phyloP scores from a whole-genome alignment of 2,113 vertebrate species.

The Motacilla alba region DNA sequence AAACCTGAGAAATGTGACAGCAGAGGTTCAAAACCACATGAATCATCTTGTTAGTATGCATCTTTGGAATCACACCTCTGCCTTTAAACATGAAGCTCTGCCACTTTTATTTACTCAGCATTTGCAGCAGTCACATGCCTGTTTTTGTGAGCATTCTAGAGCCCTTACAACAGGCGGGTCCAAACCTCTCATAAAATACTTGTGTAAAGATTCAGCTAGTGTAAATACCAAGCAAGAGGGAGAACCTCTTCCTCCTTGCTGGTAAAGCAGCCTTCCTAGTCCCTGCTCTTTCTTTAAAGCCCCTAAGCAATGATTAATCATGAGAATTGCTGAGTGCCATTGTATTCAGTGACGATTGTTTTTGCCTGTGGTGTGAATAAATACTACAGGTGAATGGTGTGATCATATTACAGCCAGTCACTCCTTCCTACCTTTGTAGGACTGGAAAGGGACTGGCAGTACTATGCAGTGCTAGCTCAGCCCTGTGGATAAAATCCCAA shows the following conservation, averaged over 20 bases:
- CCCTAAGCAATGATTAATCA: background rate
- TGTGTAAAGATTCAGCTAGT: background rate
- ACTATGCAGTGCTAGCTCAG: background rate
- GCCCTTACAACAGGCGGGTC: background rate
- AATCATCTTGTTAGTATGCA: background rate
- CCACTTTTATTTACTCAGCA: background rate
- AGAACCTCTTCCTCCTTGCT: background rate
- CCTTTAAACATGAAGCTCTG: background rate
- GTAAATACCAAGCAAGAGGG: background rate
- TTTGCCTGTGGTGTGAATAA: background rate
- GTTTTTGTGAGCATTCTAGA: background rate
- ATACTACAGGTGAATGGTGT: rapidly evolving
- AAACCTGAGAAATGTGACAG: background rate
- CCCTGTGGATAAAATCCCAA: background rate
- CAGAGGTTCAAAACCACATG: background rate
- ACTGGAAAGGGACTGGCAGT: background rate
- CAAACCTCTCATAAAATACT: background rate
- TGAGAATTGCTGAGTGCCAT: background rate
- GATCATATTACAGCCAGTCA: background rate
- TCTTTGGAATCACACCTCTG: background rate
- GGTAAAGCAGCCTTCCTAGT: background rate
- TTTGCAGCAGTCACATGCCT: background rate
- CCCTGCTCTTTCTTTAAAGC: background rate
- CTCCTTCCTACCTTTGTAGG: background rate
- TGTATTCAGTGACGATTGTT: background rate